A percentile compares a stretch with the other conserved stretches of the same genome.
Conservation (phyloP, 2,888 invertebrate genomes). For the Zygogramma bicolorata region DNA sequence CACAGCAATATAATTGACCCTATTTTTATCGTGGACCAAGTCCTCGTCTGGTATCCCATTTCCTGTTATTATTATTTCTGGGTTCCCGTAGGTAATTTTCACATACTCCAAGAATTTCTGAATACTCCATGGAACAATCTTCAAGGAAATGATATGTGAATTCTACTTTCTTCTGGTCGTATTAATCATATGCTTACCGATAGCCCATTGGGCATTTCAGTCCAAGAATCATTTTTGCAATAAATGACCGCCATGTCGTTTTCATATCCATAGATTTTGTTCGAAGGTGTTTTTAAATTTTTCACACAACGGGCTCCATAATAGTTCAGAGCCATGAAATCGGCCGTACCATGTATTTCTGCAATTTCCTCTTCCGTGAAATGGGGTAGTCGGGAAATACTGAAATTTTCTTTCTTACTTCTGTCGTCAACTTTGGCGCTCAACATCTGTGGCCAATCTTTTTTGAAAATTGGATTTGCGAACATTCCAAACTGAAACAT, state of each 20-base stretch:
- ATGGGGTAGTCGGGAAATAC: background rate
- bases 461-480: constrained; percentile 23
- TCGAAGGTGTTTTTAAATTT: background rate
- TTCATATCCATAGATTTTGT: constrained; percentile 7
- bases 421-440: background rate
- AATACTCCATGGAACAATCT: constrained; percentile 22
- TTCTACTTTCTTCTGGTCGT: background rate
- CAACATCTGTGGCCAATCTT: constrained; percentile 16
- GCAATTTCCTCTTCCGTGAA: constrained; percentile 9
- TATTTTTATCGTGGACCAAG: constrained; percentile 7
- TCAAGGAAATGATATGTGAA: background rate
- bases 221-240: background rate
- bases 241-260: constrained; percentile 21
- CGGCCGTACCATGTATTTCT: constrained; percentile 13
- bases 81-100: background rate
- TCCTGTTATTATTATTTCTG: constrained; percentile 27
- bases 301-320: constrained; percentile 18
- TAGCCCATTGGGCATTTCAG: constrained; percentile 10
- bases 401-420: background rate
- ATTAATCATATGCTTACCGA: constrained; percentile 8
- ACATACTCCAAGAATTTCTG: constrained; percentile 2
- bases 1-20: constrained; percentile 16
- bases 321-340: constrained; percentile 24
- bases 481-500: constrained; percentile 21
- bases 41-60: constrained; percentile 20